Percentiles rank a stretch among this genome's conserved stretches.
Evolutionary conservation across 2,113 vertebrate species (phyloP).

Genomic region (Procavia capensis): DNA sequence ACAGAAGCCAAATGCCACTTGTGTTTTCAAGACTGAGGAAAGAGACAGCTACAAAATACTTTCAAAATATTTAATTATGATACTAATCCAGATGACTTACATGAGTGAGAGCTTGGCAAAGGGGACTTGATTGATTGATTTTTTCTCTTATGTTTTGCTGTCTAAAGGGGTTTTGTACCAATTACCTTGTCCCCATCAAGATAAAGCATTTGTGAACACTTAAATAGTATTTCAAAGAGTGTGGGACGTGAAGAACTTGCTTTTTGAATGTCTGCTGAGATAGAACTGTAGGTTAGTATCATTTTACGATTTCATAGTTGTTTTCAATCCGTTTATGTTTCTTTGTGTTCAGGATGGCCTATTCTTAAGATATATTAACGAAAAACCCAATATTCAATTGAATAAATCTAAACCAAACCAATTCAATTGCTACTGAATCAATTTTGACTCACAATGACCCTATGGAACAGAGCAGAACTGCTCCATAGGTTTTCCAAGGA

Average conservation of each 20-base stretch:
- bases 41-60: neutral
- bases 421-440: too few relatives aligned
- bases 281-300: neutral
- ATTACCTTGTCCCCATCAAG: neutral
- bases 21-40: neutral
- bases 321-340: conserved; percentile 13
- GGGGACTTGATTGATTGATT: neutral
- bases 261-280: neutral
- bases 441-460: too few relatives aligned
- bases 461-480: too few relatives aligned
- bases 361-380: neutral
- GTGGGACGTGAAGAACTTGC: neutral
- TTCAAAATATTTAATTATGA: neutral
- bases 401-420: too few relatives aligned
- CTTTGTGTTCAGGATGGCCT: neutral
- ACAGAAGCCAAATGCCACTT: neutral
- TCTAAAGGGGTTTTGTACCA: conserved; percentile 15
- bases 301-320: neutral
- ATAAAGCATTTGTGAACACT: neutral
- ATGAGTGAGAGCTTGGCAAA: neutral
- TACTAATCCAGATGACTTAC: neutral
- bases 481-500: too few relatives aligned
- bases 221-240: neutral
- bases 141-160: neutral
- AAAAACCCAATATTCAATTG: neutral